Evolutionary conservation across 2,797 vertebrate genomes (phyloP).

Genomic region (Babyrousa celebensis): DNA sequence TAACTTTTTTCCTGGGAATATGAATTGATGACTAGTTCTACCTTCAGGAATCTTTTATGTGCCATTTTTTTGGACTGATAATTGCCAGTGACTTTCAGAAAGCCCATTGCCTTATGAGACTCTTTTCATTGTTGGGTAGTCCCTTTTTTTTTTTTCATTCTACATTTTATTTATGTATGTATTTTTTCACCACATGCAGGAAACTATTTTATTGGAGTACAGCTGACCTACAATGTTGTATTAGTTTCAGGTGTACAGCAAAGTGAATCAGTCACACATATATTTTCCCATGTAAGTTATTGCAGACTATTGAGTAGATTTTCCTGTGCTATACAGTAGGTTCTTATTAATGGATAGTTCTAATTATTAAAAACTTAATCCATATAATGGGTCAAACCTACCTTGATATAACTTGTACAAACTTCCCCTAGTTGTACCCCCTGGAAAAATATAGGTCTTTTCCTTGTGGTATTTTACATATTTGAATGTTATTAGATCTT

Average conservation of each 20-base stretch:
- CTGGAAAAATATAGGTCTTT: not conserved
- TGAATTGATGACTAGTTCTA: not conserved
- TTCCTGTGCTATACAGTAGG: too few species aligned
- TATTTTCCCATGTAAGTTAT: too few species aligned
- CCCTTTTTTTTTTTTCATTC: too few species aligned
- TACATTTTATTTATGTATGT: too few species aligned
- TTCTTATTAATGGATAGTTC: not conserved
- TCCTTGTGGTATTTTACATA: not conserved
- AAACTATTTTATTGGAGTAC: too few species aligned
- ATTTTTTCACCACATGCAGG: too few species aligned
- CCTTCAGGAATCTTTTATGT: not conserved
- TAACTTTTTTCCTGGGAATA: not conserved
- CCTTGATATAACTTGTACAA: not conserved
- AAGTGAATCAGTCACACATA: too few species aligned
- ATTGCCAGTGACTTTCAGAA: not conserved
- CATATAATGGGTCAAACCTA: conserved; percentile 9
- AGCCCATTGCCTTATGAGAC: conserved; percentile 21
- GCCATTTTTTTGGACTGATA: not conserved
- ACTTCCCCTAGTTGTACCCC: not conserved
- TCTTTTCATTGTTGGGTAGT: not conserved
- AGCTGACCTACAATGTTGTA: too few species aligned
- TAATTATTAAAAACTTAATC: conserved; percentile 47
- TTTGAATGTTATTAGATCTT: not conserved
- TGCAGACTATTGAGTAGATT: too few species aligned
- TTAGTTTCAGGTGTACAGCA: too few species aligned